These are phyloP conservation scores for Microchirus variegatus DNA, from an alignment of 2,797 vertebrate genomes.

Conservation along the genomic window DNA sequence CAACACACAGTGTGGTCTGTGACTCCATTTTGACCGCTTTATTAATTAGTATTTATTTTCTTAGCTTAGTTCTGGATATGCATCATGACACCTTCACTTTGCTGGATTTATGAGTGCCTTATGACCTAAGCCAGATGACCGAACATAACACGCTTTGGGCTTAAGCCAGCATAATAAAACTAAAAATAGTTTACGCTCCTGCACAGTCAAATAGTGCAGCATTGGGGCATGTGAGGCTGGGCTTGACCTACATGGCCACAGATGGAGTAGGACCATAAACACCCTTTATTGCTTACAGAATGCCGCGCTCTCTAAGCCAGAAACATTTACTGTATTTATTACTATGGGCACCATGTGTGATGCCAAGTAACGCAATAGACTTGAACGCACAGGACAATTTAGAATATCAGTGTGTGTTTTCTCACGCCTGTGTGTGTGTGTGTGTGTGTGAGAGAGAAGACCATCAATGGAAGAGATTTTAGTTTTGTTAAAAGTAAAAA, in stretches of 20 bases:
- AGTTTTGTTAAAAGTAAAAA: too few species aligned
- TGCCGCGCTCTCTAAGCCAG: slow-evolving; percentile 19
- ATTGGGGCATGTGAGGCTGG: slow-evolving; percentile 2
- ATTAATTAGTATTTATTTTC: slow-evolving; percentile 1
- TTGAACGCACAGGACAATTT: not conserved
- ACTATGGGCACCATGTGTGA: not conserved
- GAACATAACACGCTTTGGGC: slow-evolving; percentile 45
- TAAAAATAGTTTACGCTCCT: slow-evolving; percentile 56
- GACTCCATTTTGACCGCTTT: not conserved
- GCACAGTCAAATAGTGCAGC: slow-evolving; percentile 11
- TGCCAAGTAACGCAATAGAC: not conserved
- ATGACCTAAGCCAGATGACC: slow-evolving; percentile 32
- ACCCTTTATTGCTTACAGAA: slow-evolving; percentile 50
- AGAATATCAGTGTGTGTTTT: not conserved
- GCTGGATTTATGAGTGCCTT: slow-evolving; percentile 31
- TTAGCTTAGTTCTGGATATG: not conserved
- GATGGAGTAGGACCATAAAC: slow-evolving; percentile 54
- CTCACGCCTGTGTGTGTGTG: not conserved
- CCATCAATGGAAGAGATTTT: not conserved
- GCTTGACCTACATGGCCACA: slow-evolving; percentile 57
- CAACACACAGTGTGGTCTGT: not conserved
- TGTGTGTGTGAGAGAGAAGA: not conserved
- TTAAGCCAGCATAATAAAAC: slow-evolving; percentile 57
- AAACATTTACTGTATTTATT: slow-evolving; percentile 29
- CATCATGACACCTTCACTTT: slow-evolving; percentile 8